Evolutionary conservation across 2,888 invertebrate species (phyloP).

Genomic region (Apomyelois bistriatella): DNA sequence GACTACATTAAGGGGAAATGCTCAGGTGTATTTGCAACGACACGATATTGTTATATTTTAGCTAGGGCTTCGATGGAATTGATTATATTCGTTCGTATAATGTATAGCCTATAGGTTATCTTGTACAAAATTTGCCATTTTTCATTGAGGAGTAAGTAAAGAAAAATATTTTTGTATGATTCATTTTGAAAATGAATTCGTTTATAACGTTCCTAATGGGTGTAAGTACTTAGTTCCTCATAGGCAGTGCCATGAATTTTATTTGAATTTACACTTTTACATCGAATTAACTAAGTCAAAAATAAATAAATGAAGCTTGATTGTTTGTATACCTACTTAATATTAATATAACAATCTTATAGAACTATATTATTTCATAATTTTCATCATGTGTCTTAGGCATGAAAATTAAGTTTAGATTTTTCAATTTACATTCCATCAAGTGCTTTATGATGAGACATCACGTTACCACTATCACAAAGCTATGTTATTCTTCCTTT

Average conservation of each 20-base stretch:
- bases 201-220: slow-evolving; percentile 60
- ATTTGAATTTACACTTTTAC: slow-evolving; percentile 40
- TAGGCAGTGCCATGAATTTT: slow-evolving; percentile 63
- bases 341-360: no score
- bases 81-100: slow-evolving; percentile 1
- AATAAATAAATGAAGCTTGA: slow-evolving; percentile 23
- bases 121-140: slow-evolving; percentile 46
- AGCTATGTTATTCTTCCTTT: neutral
- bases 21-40: neutral
- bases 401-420: neutral
- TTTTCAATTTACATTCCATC: slow-evolving; percentile 2
- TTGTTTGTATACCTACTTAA: neutral
- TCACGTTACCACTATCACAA: neutral
- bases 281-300: slow-evolving; percentile 67
- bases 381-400: neutral
- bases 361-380: neutral
- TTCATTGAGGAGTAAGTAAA: slow-evolving; percentile 38
- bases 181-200: slow-evolving; percentile 50
- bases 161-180: slow-evolving; percentile 58
- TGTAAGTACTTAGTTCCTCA: slow-evolving; percentile 54
- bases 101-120: slow-evolving; percentile 12
- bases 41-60: neutral
- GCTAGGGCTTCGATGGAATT: slow-evolving; percentile 7
- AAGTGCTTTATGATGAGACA: neutral
- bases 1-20: neutral